Evolutionary conservation across 2,113 vertebrate genomes (phyloP).

Genomic region (Crotalus viridis): DNA sequence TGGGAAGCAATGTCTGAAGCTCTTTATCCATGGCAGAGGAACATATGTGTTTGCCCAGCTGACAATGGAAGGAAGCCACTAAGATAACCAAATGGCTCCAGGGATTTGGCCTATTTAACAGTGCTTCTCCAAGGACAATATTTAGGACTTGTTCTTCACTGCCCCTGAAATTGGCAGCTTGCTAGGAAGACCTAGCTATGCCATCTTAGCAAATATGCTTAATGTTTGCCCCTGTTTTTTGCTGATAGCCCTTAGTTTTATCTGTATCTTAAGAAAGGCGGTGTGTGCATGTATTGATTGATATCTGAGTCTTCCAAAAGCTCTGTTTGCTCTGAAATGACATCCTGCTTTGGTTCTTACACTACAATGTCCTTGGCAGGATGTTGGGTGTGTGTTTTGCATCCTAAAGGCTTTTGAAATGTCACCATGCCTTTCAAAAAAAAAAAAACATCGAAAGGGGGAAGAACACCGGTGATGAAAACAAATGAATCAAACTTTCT

Average conservation of each 20-base stretch:
- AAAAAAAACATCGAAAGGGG: slow-evolving; percentile 33
- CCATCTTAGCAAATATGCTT: slow-evolving; percentile 13
- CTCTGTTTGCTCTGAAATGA: slow-evolving; percentile 24
- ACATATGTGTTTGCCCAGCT: not conserved
- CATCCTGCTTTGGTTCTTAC: slow-evolving; percentile 37
- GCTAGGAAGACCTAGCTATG: slow-evolving; percentile 44
- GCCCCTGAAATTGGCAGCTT: slow-evolving; percentile 23
- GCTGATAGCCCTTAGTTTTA: slow-evolving; percentile 29
- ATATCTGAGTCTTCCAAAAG: slow-evolving; percentile 56
- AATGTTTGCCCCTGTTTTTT: slow-evolving; percentile 31
- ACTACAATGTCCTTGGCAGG: slow-evolving; percentile 24
- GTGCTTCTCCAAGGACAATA: not conserved
- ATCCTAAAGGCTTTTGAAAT: slow-evolving; percentile 53
- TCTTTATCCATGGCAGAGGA: not conserved
- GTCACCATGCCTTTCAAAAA: slow-evolving; percentile 33
- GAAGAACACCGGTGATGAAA: slow-evolving; percentile 38
- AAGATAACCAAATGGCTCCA: not conserved
- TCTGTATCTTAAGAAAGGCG: slow-evolving; percentile 44
- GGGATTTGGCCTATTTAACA: not conserved
- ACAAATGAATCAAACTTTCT: slow-evolving; percentile 58
- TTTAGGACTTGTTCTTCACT: not conserved
- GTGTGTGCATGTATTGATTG: slow-evolving; percentile 19
- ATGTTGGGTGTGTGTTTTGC: slow-evolving; percentile 42
- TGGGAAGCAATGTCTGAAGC: not conserved
- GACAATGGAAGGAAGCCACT: not conserved